phyloP scores from a whole-genome alignment of 2,113 vertebrate species.

The Taurulus bubalis region DNA sequence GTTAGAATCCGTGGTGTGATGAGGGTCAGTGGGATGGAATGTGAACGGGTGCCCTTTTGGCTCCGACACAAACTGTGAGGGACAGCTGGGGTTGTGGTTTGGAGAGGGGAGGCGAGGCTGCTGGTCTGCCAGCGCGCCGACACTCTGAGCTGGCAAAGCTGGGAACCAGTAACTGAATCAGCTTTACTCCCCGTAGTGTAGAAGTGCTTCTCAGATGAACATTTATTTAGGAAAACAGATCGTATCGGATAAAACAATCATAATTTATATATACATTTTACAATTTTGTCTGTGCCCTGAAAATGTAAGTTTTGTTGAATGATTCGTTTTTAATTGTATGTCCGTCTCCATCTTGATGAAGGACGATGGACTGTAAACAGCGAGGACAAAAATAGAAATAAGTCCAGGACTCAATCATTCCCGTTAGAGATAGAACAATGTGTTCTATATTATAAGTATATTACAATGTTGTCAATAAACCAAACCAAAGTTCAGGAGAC shows the following conservation, averaged over 20 bases:
- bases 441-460: neutral
- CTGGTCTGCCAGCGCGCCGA: constrained; percentile 15
- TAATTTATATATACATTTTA: neutral
- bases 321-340: neutral
- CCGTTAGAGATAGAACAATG: neutral
- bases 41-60: constrained; percentile 74
- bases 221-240: neutral
- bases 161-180: constrained; percentile 18
- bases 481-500: neutral
- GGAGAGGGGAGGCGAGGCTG: constrained; percentile 31
- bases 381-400: neutral
- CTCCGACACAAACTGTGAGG: constrained; percentile 39
- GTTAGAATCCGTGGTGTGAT: constrained; percentile 43
- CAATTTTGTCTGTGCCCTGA: too few relatives aligned
- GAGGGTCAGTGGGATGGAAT: constrained; percentile 75
- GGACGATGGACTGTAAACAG: neutral
- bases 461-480: neutral
- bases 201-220: neutral
- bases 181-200: neutral
- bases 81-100: constrained; percentile 71
- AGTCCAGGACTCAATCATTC: too few relatives aligned
- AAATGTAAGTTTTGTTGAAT: neutral
- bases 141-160: too few relatives aligned
- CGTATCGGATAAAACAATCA: neutral
- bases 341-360: neutral